Evolutionary conservation across 2,888 invertebrate species (phyloP).

Genomic region (Rapana venosa): DNA sequence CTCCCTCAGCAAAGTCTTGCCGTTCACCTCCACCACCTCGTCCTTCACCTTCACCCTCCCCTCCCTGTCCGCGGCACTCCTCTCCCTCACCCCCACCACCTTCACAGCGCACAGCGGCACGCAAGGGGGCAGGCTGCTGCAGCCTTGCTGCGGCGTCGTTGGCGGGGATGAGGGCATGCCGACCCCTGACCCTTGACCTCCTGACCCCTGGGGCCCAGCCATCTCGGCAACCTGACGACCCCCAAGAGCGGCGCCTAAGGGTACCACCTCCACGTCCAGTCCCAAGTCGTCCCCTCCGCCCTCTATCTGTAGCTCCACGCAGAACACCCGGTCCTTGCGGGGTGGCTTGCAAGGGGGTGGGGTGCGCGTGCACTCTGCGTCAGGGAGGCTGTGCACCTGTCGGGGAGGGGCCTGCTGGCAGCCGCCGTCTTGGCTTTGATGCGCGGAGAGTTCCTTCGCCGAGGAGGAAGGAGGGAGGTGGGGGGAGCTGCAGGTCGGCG

Average conservation of each 20-base stretch:
- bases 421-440: slow-evolving; percentile 6
- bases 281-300: slow-evolving; percentile 59
- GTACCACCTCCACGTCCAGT: slow-evolving; percentile 61
- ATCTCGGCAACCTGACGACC: background rate
- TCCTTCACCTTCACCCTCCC: slow-evolving; percentile 92
- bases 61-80: slow-evolving; percentile 59
- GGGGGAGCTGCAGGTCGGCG: background rate
- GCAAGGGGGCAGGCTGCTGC: slow-evolving; percentile 12
- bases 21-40: slow-evolving; percentile 92
- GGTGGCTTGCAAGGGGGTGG: slow-evolving; percentile 71
- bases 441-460: slow-evolving; percentile 2
- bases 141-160: background rate
- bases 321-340: slow-evolving; percentile 68
- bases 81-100: slow-evolving; percentile 62
- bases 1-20: slow-evolving; percentile 79
- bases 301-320: slow-evolving; percentile 59
- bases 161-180: background rate
- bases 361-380: slow-evolving; percentile 49
- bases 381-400: background rate
- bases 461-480: slow-evolving; percentile 18
- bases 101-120: slow-evolving; percentile 51
- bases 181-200: background rate
- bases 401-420: background rate
- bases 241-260: slow-evolving; percentile 36
- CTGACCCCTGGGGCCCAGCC: background rate